Base-by-base conservation (phyloP, 2,797 vertebrate species). In the Thamnophis elegans region DNA sequence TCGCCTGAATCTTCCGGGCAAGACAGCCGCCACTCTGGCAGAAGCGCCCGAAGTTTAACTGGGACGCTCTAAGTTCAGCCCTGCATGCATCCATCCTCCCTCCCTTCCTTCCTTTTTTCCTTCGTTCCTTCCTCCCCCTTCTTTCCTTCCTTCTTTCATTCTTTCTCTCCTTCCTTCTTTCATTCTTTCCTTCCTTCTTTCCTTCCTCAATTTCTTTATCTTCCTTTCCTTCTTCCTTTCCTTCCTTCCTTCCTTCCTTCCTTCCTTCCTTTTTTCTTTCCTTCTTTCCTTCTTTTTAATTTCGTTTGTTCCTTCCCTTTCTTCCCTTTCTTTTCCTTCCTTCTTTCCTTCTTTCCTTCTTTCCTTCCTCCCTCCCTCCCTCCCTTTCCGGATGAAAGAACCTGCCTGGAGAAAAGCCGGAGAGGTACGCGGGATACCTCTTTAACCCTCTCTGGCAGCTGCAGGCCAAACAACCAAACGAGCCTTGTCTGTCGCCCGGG, bases 71-170 rank as follows among this genome's bases (percentile, higher is more conserved):
- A 22, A 0, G 9, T 42, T 42, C 73, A 82, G 18, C 36, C 20
- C 36, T 42, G 36, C 18, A 16, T 14, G 65, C 28, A 0, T 14
- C 55, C 55, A 25, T 26, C 59, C 59, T 60, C 25, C 3, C 59
- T 10, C 25, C 58, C 58, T 59, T 1, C 59, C 25, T 26, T 11
- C 9, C 59, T 22, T 10, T 9, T 7, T 9, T 1, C 59, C 2
- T 2, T 5, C 8, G 12, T n/a, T 0, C 28, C 10, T 28, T 1
- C 9, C 25, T 26, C 4, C 26, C 4, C 26, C 25, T 4, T 0
- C 25, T 25, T 26, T 1, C 25, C 22, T 59, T 1, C 59, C 8
- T 60, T 11, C 59, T 20, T 56, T 2, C 18, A 16, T 20, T 6
- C 56, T 9, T 6, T 6, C 5, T n/a, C n/a, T n/a, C n/a, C n/a